phyloP scores from a whole-genome alignment of 2,797 vertebrate species.

The Galaxias olidus region DNA sequence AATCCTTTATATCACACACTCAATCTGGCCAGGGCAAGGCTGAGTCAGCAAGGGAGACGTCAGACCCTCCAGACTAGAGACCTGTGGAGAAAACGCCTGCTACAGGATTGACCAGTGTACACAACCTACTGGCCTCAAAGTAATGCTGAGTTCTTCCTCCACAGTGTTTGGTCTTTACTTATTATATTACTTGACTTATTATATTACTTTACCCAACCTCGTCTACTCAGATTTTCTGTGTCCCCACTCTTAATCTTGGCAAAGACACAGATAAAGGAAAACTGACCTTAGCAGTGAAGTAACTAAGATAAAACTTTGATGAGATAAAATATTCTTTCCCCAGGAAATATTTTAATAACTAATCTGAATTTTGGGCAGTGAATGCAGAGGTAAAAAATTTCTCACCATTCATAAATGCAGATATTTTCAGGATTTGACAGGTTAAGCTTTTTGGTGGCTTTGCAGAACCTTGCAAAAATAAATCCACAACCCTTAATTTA shows the following conservation, averaged over 20 bases:
- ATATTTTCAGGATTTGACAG: not conserved
- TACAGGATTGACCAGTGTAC: not conserved
- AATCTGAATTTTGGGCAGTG: too few species aligned
- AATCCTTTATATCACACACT: conserved; percentile 44
- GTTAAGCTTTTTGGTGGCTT: not conserved
- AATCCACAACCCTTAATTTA: too few species aligned
- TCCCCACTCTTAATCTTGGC: too few species aligned
- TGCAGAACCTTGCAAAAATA: not conserved
- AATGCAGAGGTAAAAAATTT: not conserved
- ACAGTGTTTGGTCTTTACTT: too few species aligned
- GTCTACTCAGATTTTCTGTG: too few species aligned
- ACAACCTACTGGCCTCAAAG: not conserved
- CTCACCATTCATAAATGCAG: not conserved
- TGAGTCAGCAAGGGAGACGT: conserved; percentile 25
- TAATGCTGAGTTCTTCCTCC: too few species aligned
- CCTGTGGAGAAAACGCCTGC: conserved; percentile 14
- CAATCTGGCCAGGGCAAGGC: not conserved
- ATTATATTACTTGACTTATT: too few species aligned
- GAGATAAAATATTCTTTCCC: too few species aligned
- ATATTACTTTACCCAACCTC: too few species aligned
- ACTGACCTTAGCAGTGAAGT: conserved; percentile 27
- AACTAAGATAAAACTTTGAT: conserved; percentile 57
- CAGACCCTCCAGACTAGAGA: not conserved
- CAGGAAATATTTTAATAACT: too few species aligned
- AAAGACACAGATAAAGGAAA: not conserved